phyloP scores from a whole-genome alignment of 2,113 vertebrate genomes.

The Daphoenositta chrysoptera region DNA sequence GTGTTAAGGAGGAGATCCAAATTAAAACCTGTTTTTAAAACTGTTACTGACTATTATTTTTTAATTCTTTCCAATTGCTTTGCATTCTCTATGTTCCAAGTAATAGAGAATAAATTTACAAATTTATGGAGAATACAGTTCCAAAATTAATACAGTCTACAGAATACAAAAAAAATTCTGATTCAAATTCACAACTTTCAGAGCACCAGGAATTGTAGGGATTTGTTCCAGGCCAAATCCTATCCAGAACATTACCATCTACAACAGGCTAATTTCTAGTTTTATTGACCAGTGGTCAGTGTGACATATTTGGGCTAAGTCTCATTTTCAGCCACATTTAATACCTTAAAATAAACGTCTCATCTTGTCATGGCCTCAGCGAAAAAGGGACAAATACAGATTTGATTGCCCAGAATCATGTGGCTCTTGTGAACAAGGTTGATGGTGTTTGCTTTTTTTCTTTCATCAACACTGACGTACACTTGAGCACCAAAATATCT shows the following conservation, averaged over 20 bases:
- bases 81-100: background rate
- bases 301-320: background rate
- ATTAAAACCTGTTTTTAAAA: background rate
- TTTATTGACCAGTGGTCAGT: background rate
- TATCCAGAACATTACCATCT: background rate
- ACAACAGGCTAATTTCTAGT: background rate
- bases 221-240: background rate
- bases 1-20: background rate
- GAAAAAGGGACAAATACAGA: background rate
- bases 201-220: background rate
- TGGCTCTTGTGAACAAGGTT: background rate
- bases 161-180: background rate
- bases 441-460: background rate
- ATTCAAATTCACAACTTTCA: background rate
- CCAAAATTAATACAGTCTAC: background rate
- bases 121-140: background rate
- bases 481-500: background rate
- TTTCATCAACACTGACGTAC: fast-evolving
- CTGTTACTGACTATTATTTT: background rate
- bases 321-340: background rate
- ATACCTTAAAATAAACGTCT: background rate
- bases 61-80: background rate
- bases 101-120: background rate
- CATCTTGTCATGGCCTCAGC: background rate
- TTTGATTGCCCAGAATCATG: background rate